Evolutionary conservation across 2,888 invertebrate genomes (phyloP), one percentile per base, ranked within the genome.

Genomic region (Epistrophe grossulariae): DNA sequence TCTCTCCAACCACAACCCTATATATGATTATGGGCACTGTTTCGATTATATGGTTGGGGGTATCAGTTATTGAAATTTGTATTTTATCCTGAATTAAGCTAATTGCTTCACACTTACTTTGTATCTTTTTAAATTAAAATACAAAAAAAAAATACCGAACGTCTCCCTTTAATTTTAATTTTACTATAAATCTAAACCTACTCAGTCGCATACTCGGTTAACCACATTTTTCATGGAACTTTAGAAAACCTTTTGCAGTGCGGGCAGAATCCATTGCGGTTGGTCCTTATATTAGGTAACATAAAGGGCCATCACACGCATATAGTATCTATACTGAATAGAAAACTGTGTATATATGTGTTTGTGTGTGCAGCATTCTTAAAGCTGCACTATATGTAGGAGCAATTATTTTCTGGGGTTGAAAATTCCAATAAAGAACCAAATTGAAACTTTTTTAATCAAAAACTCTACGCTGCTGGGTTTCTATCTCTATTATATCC

Each of bases 391-490:
- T 50, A 24, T 2, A 24, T n/a, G n/a, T 2, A 66, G 52, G 40
- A 72, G 72, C 87, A 87, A 83, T 83, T 83, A 83, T 79, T 83
- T 72, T 52, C 24, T 60, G 52, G 68, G 70, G 64, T 71, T 64
- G 74, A 74, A 77, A 83, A 83, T 83, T 83, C 76, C 83, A 87
- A 87, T 83, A 87, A 87, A 82, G 74, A 83, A 83, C 83, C 66
- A 72, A 87, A 87, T 87, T 87, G 87, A 87, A 87, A 87, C 87
- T 87, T 87, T 87, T 87, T 87, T 87, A 87, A 87, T 87, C 87
- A 87, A 87, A 87, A 87, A 87, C 83, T 87, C 79, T 50, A 71
- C 45, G 45, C 73, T 72, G 17, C 68, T 15, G 40, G 24, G 15
- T 50, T 9, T 35, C 35, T 28, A 38, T 35, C 17, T 55, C 28